Evolutionary conservation across 2,113 vertebrate genomes (phyloP).

Genomic region (Ochotona curzoniae): DNA sequence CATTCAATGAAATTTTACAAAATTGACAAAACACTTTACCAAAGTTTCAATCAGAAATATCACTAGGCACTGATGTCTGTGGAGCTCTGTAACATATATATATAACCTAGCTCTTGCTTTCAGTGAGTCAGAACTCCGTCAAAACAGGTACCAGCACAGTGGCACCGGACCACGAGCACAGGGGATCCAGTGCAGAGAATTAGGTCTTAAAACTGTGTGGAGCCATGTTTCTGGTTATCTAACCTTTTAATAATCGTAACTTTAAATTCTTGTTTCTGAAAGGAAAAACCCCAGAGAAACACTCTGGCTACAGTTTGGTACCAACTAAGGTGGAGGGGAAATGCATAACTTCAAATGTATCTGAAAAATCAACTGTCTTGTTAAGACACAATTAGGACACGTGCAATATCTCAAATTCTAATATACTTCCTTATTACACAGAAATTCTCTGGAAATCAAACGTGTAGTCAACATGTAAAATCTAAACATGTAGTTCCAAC

Average conservation of each 20-base stretch:
- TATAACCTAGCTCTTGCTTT: not conserved
- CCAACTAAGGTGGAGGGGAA: conserved; percentile 20
- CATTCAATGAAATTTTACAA: not conserved
- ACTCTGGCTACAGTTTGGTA: conserved; percentile 17
- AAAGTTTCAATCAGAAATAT: not conserved
- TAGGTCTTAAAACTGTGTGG: not conserved
- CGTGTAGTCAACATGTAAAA: not conserved
- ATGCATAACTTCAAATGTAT: not conserved
- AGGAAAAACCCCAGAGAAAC: conserved; percentile 7
- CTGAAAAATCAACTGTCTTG: not conserved
- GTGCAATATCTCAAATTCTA: not conserved
- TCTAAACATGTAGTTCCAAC: not conserved
- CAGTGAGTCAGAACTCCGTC: not conserved
- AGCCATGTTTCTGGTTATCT: not conserved
- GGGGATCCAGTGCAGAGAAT: not conserved
- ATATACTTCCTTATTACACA: conserved; percentile 10
- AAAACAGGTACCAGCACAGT: not conserved
- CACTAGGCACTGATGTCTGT: not conserved
- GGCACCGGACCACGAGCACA: not conserved
- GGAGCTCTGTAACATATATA: not conserved
- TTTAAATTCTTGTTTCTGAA: conserved; percentile 51
- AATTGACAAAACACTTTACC: not conserved
- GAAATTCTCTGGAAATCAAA: conserved; percentile 24
- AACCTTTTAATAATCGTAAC: not conserved
- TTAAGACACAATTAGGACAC: not conserved